These are phyloP conservation scores for Lemur catta DNA, from an alignment of 2,797 vertebrate species.

Conservation along the genomic window DNA sequence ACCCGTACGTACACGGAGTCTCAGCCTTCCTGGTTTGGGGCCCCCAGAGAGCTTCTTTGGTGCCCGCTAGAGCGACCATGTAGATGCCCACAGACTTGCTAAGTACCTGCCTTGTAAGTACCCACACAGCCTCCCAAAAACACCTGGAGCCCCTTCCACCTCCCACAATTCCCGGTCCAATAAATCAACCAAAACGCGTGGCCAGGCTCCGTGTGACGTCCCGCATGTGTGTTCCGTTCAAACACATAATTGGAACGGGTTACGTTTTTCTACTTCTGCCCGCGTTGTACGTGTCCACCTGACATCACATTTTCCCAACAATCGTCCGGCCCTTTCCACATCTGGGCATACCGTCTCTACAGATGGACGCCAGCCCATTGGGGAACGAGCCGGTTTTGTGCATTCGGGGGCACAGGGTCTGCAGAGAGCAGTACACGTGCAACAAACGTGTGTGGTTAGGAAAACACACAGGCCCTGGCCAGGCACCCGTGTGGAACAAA, in stretches of 20 bases:
- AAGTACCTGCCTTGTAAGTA: rapidly evolving
- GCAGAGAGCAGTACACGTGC: background rate
- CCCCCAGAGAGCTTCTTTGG: background rate
- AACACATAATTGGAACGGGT: no score
- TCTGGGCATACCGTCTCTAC: background rate
- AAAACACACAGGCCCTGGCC: background rate
- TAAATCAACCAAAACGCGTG: rapidly evolving
- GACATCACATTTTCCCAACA: no score
- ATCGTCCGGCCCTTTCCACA: no score
- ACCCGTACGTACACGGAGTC: rapidly evolving
- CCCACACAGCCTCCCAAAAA: rapidly evolving
- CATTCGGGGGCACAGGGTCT: rapidly evolving
- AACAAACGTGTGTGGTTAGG: background rate
- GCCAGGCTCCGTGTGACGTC: rapidly evolving
- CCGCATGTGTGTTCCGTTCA: background rate
- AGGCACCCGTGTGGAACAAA: rapidly evolving
- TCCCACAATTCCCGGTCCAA: background rate
- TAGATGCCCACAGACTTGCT: background rate
- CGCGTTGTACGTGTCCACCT: rapidly evolving
- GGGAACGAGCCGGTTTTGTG: rapidly evolving
- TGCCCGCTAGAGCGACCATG: background rate
- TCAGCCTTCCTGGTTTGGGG: rapidly evolving
- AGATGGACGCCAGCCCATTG: rapidly evolving
- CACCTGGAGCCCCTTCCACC: no score
- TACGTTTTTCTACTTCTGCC: background rate